Percentiles rank a stretch among this genome's conserved stretches.
phyloP scores from a whole-genome alignment of 2,797 vertebrate species.

The Fringilla coelebs region DNA sequence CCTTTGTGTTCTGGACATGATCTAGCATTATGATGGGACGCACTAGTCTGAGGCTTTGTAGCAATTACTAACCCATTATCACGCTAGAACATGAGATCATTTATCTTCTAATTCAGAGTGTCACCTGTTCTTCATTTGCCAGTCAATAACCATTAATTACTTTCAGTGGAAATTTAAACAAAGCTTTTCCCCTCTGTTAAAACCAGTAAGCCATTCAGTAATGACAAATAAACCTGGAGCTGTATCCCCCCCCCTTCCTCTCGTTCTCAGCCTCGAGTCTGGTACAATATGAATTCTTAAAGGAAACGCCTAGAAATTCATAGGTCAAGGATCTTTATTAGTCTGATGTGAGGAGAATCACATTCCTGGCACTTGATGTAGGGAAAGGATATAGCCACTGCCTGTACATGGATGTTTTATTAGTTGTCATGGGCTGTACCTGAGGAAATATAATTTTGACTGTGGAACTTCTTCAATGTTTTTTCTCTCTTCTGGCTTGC shows the following conservation, averaged over 20 bases:
- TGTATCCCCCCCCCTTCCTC: constrained; percentile 57
- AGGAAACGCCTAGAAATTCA: constrained; percentile 83
- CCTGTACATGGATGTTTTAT: not conserved
- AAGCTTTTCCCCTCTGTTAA: constrained; percentile 77
- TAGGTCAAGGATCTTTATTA: constrained; percentile 78
- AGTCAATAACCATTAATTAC: constrained; percentile 85
- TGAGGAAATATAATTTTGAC: not conserved
- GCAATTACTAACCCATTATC: constrained; percentile 89
- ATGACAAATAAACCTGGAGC: constrained; percentile 79
- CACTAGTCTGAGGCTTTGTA: constrained; percentile 74
- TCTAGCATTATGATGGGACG: constrained; percentile 80
- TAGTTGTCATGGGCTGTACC: not conserved
- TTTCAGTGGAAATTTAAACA: constrained; percentile 80
- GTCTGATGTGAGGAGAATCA: constrained; percentile 56
- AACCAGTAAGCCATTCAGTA: constrained; percentile 78
- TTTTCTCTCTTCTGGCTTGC: not conserved
- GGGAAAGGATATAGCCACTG: constrained; percentile 4
- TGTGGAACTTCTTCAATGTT: not conserved
- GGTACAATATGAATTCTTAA: constrained; percentile 67
- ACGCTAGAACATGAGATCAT: constrained; percentile 82
- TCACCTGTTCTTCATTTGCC: constrained; percentile 89
- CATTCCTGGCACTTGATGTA: constrained; percentile 47
- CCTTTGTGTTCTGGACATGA: constrained; percentile 87
- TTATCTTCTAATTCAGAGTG: constrained; percentile 84
- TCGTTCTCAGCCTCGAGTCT: constrained; percentile 66